Conservation (phyloP, 2,888 invertebrate genomes). For the Boloria selene region DNA sequence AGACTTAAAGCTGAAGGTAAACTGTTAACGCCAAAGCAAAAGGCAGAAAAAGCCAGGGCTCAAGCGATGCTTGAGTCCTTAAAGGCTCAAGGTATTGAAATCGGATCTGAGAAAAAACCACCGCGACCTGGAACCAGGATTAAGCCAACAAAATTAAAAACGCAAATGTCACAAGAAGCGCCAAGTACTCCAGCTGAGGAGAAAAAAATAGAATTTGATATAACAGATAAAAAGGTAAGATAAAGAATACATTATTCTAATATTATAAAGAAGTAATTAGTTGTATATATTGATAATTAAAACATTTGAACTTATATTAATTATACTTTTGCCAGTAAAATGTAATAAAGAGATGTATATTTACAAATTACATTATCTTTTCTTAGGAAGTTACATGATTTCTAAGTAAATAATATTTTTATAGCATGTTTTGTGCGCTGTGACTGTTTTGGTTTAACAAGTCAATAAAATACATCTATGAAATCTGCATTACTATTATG, state of each 20-base stretch:
- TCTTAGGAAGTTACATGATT: too few species aligned
- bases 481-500: too few species aligned
- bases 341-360: too few species aligned
- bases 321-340: too few species aligned
- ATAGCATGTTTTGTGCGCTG: too few species aligned
- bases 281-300: too few species aligned
- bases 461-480: too few species aligned
- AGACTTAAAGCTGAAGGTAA: conserved; percentile 98
- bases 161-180: conserved; percentile 83
- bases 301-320: too few species aligned
- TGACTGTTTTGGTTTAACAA: too few species aligned
- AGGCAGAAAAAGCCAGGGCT: conserved; percentile 93
- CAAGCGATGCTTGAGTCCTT: conserved; percentile 94
- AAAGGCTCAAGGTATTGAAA: conserved; percentile 93
- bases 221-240: conserved; percentile 75
- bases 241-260: background rate
- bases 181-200: conserved; percentile 75
- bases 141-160: conserved; percentile 86
- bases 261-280: background rate
- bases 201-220: conserved; percentile 76
- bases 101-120: conserved; percentile 87
- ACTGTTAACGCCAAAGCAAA: conserved; percentile 95
- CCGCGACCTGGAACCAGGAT: conserved; percentile 88
- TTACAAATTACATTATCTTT: too few species aligned
- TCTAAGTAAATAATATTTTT: too few species aligned